Conservation (phyloP, 35 echinoderm and acorn worm genomes). For the Eucidaris tribuloides region DNA sequence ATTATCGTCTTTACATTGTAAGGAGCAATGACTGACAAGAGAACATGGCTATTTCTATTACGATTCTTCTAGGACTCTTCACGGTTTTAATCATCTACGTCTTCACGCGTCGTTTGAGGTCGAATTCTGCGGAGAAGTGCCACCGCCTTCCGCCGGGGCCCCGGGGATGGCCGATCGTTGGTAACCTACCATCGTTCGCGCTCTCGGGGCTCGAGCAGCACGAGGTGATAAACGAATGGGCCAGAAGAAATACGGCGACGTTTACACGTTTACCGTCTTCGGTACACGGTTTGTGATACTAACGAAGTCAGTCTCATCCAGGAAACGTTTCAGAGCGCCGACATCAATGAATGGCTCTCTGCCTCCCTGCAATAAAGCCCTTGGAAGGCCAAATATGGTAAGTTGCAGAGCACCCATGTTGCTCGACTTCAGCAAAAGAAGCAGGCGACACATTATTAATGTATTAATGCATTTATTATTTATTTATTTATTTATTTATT, state of each 20-base stretch:
- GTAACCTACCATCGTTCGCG: not conserved
- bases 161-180: not conserved
- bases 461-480: no score
- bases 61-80: no score
- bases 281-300: constrained; percentile 4
- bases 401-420: no score
- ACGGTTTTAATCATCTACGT: no score
- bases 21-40: no score
- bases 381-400: no score
- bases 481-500: no score
- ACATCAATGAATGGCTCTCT: constrained; percentile 17
- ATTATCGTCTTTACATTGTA: no score
- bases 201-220: not conserved
- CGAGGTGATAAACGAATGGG: constrained; percentile 12
- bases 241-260: not conserved
- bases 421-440: no score
- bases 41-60: no score
- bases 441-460: no score
- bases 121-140: not conserved
- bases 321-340: not conserved
- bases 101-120: no score
- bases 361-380: constrained; percentile 8
- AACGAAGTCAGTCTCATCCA: not conserved
- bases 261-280: not conserved
- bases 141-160: not conserved